phyloP scores from a whole-genome alignment of 2,797 vertebrate genomes.

The Gadopsis marmoratus region DNA sequence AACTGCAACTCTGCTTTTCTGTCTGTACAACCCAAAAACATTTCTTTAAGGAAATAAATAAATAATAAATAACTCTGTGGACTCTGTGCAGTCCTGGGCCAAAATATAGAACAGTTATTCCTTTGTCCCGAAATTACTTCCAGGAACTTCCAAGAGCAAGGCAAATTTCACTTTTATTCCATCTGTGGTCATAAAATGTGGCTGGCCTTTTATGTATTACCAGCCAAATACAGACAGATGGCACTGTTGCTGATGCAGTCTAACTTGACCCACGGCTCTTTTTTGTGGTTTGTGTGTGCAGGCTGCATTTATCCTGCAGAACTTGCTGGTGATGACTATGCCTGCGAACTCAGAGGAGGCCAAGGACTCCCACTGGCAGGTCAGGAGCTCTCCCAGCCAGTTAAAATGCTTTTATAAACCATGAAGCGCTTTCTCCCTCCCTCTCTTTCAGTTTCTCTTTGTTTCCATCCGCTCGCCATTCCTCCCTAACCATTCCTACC shows the following conservation, averaged over 20 bases:
- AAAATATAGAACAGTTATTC: conserved; percentile 13
- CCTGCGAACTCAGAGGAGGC: conserved; percentile 87
- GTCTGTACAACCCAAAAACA: background rate
- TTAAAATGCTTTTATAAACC: conserved; percentile 73
- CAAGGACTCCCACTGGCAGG: conserved; percentile 93
- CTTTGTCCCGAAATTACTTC: background rate
- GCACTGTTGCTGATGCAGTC: conserved; percentile 85
- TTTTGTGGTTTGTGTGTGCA: conserved; percentile 73
- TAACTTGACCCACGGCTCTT: conserved; percentile 35
- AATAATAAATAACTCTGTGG: no score
- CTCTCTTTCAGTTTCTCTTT: conserved; percentile 30
- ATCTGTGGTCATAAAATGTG: conserved; percentile 30
- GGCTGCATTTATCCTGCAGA: conserved; percentile 98
- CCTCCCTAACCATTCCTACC: conserved; percentile 27
- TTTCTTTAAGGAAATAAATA: conserved; percentile 5
- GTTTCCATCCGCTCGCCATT: conserved; percentile 26
- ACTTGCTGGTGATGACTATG: conserved; percentile 95
- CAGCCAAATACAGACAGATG: conserved; percentile 83
- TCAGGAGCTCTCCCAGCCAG: conserved; percentile 82
- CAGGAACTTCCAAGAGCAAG: background rate
- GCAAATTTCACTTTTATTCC: conserved; percentile 17
- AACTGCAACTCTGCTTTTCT: conserved; percentile 12
- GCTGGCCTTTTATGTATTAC: conserved; percentile 70
- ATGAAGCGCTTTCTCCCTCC: conserved; percentile 54
- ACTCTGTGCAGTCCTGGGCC: background rate